Base-by-base conservation (phyloP, 2,113 vertebrate genomes). In the Chaetodon auriga region DNA sequence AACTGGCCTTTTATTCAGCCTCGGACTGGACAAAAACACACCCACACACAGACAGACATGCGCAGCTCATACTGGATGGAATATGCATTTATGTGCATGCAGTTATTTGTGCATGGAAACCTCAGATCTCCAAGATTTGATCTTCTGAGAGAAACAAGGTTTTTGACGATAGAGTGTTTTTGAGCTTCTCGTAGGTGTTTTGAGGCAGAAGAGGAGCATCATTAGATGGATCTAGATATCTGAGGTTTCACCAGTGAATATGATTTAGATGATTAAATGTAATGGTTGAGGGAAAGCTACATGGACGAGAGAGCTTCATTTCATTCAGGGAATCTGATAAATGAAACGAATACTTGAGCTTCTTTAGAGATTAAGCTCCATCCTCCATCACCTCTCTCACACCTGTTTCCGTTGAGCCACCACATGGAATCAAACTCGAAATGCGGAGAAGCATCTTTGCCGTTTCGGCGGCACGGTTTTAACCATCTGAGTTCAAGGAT, bases 1-100 rank as follows among this genome's bases (percentile, higher is more conserved):
- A 93, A 91, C 92, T 95, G 93, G 90, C 92, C 93, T 93, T 95
- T 95, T 94, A 90, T 93, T 92, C 91, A 78, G 85, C 74, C 75
- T 4, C 7, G 78, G 79, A 87, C 83, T 72, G 89, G 83, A 93
- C 88, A 91, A 75, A 90, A 85, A 68, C 51, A 85, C 78, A 89
- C 90, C 38, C 83, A 85, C 88, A 80, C 85, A 83, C 88, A 82
- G 57, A 86, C 84, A 77, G 62, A 71, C 68, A 63, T 38, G 76
- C 55, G 82, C 68, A 70, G 69, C 68, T 60, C 49, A 49, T 49
- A 54, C 35, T 21, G 36, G 76, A 76, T 53, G 13, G 48, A 78
- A 83, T 85, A 89, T 85, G 70, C 81, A 79, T 89, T 69, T 78
- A 84, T 82, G 72, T 62, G 36, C 60, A 30, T 35, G 54, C 45